phyloP scores from a whole-genome alignment of 1,140 invertebrate species.

The Drosophila eugracilis region DNA sequence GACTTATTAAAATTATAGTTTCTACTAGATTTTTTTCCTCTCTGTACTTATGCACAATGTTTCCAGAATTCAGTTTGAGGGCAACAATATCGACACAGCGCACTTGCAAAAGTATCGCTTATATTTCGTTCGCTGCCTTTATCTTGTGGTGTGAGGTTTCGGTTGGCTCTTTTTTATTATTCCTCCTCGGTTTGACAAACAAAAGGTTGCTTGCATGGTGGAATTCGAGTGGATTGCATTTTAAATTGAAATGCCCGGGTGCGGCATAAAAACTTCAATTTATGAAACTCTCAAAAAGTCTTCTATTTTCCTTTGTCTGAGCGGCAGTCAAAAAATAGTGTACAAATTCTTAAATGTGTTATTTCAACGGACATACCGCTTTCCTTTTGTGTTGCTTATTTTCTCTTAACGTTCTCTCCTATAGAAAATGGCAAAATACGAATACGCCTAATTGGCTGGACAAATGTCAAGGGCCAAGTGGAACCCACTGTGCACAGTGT shows the following conservation, averaged over 20 bases:
- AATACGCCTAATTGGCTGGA: conserved; percentile 35
- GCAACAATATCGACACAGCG: conserved; percentile 43
- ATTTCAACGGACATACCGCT: background rate
- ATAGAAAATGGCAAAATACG: conserved; percentile 7
- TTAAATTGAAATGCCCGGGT: conserved; percentile 41
- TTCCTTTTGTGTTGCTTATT: background rate
- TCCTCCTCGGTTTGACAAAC: conserved; percentile 35
- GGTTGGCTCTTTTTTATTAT: conserved; percentile 24
- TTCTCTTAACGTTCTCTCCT: conserved; percentile 7
- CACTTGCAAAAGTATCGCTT: conserved; percentile 44
- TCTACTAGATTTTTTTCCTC: background rate
- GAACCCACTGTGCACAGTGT: conserved; percentile 38
- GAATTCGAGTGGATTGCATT: conserved; percentile 37
- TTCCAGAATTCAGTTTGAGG: conserved; percentile 12
- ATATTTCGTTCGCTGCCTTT: conserved; percentile 29
- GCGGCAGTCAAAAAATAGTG: background rate
- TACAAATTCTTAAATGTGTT: background rate
- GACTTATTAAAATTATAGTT: no score
- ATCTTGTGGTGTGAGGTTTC: conserved; percentile 33
- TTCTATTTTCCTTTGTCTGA: no score
- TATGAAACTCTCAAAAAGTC: conserved; percentile 11
- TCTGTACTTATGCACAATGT: conserved; percentile 24
- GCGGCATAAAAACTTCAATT: conserved; percentile 35
- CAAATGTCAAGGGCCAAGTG: conserved; percentile 34
- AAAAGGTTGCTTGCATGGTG: conserved; percentile 44